Evolutionary conservation across 2,797 vertebrate genomes (phyloP).

Genomic region (Anguilla megastoma): DNA sequence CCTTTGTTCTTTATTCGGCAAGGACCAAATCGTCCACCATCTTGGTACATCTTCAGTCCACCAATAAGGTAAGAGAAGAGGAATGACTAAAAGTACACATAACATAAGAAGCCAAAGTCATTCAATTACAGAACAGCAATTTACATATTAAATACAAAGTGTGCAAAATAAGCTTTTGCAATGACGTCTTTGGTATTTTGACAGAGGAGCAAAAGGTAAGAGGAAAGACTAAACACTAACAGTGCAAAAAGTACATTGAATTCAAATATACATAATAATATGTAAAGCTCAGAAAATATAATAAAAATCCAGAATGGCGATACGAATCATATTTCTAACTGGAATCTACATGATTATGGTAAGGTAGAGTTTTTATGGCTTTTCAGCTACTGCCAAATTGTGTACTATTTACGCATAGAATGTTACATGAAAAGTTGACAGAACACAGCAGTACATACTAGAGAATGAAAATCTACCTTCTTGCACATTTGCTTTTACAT

Average conservation of each 20-base stretch:
- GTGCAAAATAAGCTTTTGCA: background rate
- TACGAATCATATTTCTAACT: background rate
- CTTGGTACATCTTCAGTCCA: slow-evolving; percentile 1
- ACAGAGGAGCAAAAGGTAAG: background rate
- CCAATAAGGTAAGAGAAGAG: background rate
- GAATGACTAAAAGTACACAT: background rate
- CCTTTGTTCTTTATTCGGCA: background rate
- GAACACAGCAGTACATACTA: background rate
- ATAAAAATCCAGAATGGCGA: background rate
- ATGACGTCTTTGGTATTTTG: background rate
- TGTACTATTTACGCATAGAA: background rate
- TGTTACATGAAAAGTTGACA: background rate
- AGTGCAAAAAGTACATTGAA: background rate
- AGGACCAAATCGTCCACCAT: background rate
- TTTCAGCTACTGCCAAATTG: background rate
- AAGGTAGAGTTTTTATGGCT: background rate
- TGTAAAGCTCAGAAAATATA: background rate
- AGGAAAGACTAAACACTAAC: background rate
- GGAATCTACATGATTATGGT: background rate
- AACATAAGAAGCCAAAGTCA: background rate
- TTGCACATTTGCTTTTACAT: background rate
- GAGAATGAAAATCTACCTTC: background rate
- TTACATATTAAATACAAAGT: background rate
- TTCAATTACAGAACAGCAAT: background rate
- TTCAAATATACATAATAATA: background rate